These are phyloP conservation scores for Rallus crepitans DNA, from an alignment of 2,797 vertebrate genomes.

Conservation along the genomic window DNA sequence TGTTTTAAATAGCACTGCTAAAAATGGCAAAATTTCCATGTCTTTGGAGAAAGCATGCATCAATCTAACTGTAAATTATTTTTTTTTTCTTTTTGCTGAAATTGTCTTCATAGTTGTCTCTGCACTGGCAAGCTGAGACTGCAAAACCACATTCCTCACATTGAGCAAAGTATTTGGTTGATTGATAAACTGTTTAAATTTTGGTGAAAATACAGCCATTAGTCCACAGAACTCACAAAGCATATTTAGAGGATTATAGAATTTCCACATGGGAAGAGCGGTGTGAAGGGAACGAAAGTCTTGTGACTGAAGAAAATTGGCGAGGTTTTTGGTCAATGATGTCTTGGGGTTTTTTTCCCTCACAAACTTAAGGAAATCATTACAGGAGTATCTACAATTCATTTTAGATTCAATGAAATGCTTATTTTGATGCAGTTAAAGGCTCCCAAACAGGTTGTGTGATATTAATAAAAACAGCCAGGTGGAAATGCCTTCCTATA, in stretches of 20 bases:
- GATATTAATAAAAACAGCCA: background rate
- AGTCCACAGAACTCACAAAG: background rate
- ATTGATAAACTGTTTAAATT: background rate
- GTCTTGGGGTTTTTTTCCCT: background rate
- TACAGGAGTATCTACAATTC: background rate
- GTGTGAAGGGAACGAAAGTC: background rate
- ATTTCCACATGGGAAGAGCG: background rate
- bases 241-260: background rate
- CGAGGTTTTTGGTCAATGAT: background rate
- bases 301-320: background rate
- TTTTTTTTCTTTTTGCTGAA: background rate
- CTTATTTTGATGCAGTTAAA: background rate
- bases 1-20: slow-evolving; percentile 64
- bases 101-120: background rate
- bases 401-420: background rate
- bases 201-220: background rate
- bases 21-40: slow-evolving; percentile 62
- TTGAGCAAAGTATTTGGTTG: background rate
- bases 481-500: background rate
- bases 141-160: background rate
- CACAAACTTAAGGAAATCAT: background rate
- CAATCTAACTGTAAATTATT: background rate
- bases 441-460: background rate
- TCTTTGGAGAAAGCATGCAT: slow-evolving; percentile 35
- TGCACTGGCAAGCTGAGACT: background rate